Base-by-base conservation (phyloP, 2,888 invertebrate genomes). In the Drosophila acutilabella region DNA sequence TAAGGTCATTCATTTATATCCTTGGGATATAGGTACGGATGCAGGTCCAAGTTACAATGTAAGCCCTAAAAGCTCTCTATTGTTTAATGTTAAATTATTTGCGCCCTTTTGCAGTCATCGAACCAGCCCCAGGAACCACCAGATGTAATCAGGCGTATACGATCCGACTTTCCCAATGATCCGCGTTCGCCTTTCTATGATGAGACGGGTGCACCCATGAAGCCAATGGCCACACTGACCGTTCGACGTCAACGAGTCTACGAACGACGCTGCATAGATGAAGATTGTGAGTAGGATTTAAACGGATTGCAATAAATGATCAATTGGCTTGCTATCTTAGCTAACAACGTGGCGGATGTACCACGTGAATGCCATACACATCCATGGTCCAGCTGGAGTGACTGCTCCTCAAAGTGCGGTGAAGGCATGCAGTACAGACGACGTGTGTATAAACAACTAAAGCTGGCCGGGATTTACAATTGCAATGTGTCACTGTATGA, bases 1-100 rank as follows among this genome's bases (percentile, higher is more conserved):
- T 36, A 95, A 96, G 88, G 94, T 95, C 0, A 93, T 99, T 58
- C 97, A 98, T 83, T 93, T 99, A 59, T 98, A 96, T 91, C 99
- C 99, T 0, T 98, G 97, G 95, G 99, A 99, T 91, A 96, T 97
- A 18, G 99, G 99, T 0, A 98, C 98, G 0, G 98, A 98, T 91
- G 96, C 95, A 82, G 99, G 99, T 0, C 94, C 97, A 38, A 95
- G 95, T 26, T 99, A 99, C 92, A 95, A 96, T 92, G 92, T 92
- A 84, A 38, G 36, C 11, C 0, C 36, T 38, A 4, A 38, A 13
- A n/a, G 14, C 3, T 36, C 4, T 13, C 36, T 11, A 36, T 13
- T 36, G 36, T 8, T 36, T 3, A 36, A 5, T 13, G 11, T 36
- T 36, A 0, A 11, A 50, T 47, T 26, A 38, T 2, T 26, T 14